phyloP scores from a whole-genome alignment of 2,888 invertebrate genomes.

The Leistus spinibarbis region DNA sequence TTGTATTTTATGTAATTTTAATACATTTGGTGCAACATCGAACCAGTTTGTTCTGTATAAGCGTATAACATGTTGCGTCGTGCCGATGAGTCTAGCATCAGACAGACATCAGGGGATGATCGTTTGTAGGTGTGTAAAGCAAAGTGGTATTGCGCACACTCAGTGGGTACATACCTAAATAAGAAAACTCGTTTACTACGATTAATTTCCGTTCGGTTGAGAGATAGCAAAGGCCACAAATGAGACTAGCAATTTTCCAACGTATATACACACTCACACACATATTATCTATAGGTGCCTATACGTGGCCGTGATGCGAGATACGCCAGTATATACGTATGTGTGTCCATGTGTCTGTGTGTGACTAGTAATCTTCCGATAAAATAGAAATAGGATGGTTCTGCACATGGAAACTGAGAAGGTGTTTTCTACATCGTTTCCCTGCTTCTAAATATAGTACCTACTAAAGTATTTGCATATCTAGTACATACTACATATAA shows the following conservation, averaged over 20 bases:
- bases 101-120: background rate
- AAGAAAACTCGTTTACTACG: conserved; percentile 8
- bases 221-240: background rate
- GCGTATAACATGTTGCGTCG: background rate
- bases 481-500: too few relatives aligned
- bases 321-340: too few relatives aligned
- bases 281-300: too few relatives aligned
- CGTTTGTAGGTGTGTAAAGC: background rate
- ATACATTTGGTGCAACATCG: too few relatives aligned
- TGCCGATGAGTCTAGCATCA: background rate
- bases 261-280: background rate
- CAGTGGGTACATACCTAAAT: conserved; percentile 3
- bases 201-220: conserved; percentile 1
- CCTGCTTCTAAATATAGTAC: too few relatives aligned
- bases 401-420: background rate
- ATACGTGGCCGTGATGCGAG: too few relatives aligned
- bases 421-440: background rate
- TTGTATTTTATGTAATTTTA: too few relatives aligned
- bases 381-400: background rate
- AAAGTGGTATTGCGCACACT: background rate
- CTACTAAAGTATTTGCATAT: too few relatives aligned
- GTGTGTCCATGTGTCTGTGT: background rate
- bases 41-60: too few relatives aligned
- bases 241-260: conserved; percentile 14
- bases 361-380: background rate